Percentiles rank a stretch among this genome's conserved stretches.
These are phyloP conservation scores for Hirudinaria manillensis DNA, from an alignment of 2,888 invertebrate genomes.

Conservation along the genomic window DNA sequence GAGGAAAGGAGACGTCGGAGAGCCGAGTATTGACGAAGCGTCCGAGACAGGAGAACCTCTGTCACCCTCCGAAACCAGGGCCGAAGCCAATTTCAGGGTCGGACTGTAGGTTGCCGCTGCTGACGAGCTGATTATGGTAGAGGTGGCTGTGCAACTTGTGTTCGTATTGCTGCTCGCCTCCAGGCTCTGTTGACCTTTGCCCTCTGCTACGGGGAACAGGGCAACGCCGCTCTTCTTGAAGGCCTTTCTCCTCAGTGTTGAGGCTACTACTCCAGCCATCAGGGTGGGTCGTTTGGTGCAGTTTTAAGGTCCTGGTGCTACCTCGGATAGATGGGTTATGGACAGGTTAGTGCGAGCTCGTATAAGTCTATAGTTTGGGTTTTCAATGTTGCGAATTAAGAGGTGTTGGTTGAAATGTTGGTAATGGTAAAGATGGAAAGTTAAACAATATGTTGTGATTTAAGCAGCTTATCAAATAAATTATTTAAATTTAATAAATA, in stretches of 20 bases:
- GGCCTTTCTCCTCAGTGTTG: constrained; percentile 26
- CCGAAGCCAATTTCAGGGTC: constrained; percentile 9
- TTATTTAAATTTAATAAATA: too few species aligned
- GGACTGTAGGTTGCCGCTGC: constrained; percentile 27
- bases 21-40: background rate
- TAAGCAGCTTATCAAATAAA: too few species aligned
- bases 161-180: background rate
- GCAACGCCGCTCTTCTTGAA: constrained; percentile 11
- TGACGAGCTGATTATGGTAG: constrained; percentile 1
- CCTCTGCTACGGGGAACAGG: background rate
- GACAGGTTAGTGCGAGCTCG: too few species aligned
- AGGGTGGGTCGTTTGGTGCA: too few species aligned
- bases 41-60: background rate
- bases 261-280: constrained; percentile 31
- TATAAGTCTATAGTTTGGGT: too few species aligned
- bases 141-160: constrained; percentile 14
- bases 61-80: background rate
- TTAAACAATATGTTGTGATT: too few species aligned
- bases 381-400: too few species aligned
- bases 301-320: too few species aligned
- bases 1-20: constrained; percentile 11
- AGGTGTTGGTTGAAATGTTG: too few species aligned
- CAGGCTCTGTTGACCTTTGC: background rate
- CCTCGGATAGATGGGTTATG: too few species aligned
- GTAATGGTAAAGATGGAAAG: too few species aligned